phyloP scores from a whole-genome alignment of 2,888 invertebrate genomes.

The Caenorhabditis sp. region DNA sequence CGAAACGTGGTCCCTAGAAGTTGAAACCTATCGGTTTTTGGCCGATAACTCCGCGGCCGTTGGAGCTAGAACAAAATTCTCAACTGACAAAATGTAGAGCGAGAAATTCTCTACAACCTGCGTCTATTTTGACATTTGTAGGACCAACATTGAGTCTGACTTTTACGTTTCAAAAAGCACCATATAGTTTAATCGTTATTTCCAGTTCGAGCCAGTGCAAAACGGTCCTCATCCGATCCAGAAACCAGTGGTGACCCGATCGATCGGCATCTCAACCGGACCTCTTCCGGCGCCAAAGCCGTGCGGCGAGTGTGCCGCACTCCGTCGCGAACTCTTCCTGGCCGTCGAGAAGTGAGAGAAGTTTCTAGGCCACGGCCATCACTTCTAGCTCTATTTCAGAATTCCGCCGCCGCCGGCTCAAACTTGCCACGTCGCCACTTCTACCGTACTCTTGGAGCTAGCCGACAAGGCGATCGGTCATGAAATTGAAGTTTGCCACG shows the following conservation, averaged over 20 bases:
- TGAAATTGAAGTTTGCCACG: constrained; percentile 13
- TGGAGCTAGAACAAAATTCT: too few relatives aligned
- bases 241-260: constrained; percentile 40
- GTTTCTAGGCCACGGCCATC: too few relatives aligned
- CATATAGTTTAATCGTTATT: too few relatives aligned
- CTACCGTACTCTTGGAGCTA: constrained; percentile 19
- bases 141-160: too few relatives aligned
- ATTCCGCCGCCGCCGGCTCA: constrained; percentile 51
- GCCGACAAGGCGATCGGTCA: constrained; percentile 26
- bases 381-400: too few relatives aligned
- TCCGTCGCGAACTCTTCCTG: constrained; percentile 51
- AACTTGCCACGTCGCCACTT: constrained; percentile 18
- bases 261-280: constrained; percentile 62
- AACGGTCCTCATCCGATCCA: neutral
- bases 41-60: too few relatives aligned
- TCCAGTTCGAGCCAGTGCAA: constrained; percentile 30
- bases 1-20: neutral
- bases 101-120: neutral
- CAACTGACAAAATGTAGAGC: too few relatives aligned
- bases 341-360: constrained; percentile 40
- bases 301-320: constrained; percentile 64
- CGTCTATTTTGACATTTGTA: too few relatives aligned
- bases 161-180: too few relatives aligned
- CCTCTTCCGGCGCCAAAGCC: constrained; percentile 70
- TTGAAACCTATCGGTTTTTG: too few relatives aligned